Evolutionary conservation across 2,113 vertebrate species (phyloP), one percentile per base, ranked within the genome.

Genomic region (Salminus brasiliensis): DNA sequence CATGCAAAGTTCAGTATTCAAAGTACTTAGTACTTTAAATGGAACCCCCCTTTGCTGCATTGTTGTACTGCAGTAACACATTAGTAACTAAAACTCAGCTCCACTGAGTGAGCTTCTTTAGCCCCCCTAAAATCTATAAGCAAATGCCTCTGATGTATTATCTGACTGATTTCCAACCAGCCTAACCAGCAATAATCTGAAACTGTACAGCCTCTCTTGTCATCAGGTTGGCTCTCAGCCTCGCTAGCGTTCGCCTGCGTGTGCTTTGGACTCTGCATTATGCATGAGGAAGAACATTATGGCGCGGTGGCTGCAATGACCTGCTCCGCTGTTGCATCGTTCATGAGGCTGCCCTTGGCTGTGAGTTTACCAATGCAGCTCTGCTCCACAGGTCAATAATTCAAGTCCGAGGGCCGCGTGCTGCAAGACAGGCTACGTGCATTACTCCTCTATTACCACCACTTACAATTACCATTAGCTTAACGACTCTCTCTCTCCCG

Each of bases 381-480:
- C 32, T 53, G 25, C 62, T 41, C 32, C 59, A 69, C 41, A 59
- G 74, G 78, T 84, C 74, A 80, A 80, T 84, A 84, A 84, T 36
- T 80, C 82, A 81, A 53, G 78, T 62, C 82, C 53, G 23, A 78
- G 49, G 82, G 59, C 73, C 49, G 18, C n/a, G 29, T 49, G 34
- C 47, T 72, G 60, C 57, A 65, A 63, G 32, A 76, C 16, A 73
- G 72, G 68, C 73, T 41, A 60, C 8, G 52, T 18, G 30, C 55
- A 81, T 84, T 81, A 84, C 74, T 52, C 76, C 62, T 67, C 69
- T 78, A 84, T 84, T 81, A 84, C 82, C 74, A 4, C 78, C 69
- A 69, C 78, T 81, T 80, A 80, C 82, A 73, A 81, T 84, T 84
- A 81, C 68, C 74, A 81, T 81, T 84, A 62, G 29, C 67, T 55